Evolutionary conservation across 2,888 invertebrate species (phyloP).

Genomic region (Heliconius hortense): DNA sequence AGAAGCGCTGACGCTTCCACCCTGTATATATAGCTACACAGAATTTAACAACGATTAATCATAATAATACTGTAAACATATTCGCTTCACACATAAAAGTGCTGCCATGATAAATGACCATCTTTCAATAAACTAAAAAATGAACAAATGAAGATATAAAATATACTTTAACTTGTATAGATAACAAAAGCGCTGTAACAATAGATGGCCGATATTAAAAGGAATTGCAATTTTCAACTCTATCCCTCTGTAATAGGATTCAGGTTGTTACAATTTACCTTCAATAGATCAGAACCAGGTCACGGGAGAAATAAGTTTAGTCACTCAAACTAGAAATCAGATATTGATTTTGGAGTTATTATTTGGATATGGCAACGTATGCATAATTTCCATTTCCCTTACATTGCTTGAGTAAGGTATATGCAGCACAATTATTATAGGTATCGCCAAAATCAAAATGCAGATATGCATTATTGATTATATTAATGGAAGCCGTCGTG

Average conservation of each 20-base stretch:
- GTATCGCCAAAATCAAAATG: not conserved
- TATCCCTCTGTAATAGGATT: conserved; percentile 27
- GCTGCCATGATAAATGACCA: conserved; percentile 23
- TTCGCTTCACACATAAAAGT: conserved; percentile 4
- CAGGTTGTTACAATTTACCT: conserved; percentile 30
- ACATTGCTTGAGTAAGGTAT: not conserved
- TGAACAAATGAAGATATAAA: conserved; percentile 41
- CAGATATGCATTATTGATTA: not conserved
- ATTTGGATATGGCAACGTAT: conserved; percentile 25
- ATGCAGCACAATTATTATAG: not conserved
- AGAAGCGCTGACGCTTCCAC: no score
- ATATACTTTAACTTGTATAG: conserved; percentile 36
- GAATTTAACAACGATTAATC: not conserved
- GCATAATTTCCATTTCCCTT: not conserved
- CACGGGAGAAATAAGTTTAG: conserved; percentile 51
- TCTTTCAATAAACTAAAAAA: conserved; percentile 37
- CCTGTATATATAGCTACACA: not conserved
- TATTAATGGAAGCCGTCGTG: not conserved
- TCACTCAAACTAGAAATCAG: conserved; percentile 45
- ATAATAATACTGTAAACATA: not conserved
- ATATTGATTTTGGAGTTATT: conserved; percentile 45
- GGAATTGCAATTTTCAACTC: conserved; percentile 32
- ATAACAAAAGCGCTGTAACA: conserved; percentile 47
- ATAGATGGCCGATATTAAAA: conserved; percentile 44
- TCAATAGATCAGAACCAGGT: conserved; percentile 57